Evolutionary conservation across 2,888 invertebrate genomes (phyloP).

Genomic region (Tipula vernalis): DNA sequence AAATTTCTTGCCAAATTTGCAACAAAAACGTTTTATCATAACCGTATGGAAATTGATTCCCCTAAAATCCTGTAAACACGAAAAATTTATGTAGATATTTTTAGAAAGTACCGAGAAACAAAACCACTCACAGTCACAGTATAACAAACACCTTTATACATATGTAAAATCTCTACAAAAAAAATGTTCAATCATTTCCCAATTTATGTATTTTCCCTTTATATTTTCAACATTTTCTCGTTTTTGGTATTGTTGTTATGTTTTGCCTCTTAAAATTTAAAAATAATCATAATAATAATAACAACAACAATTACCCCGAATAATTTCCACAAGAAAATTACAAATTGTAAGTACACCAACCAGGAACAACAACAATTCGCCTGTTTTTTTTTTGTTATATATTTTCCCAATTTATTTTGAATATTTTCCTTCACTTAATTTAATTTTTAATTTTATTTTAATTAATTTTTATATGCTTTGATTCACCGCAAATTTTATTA

Average conservation of each 20-base stretch:
- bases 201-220: background rate
- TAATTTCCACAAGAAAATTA: conserved; percentile 4
- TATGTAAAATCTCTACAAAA: background rate
- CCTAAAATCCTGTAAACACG: background rate
- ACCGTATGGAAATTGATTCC: background rate
- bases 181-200: background rate
- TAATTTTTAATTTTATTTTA: background rate
- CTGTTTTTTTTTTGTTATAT: background rate
- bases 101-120: background rate
- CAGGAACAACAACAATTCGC: background rate
- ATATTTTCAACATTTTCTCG: background rate
- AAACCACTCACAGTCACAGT: background rate
- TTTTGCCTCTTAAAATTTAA: conserved; percentile 4
- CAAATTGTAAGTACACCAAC: background rate
- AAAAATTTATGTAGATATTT: background rate
- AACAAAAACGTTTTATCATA: background rate
- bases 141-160: background rate
- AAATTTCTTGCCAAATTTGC: too few relatives aligned
- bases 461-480: background rate
- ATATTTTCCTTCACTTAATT: background rate
- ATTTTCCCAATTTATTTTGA: background rate
- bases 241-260: background rate
- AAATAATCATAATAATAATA: background rate
- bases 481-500: background rate
- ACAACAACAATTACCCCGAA: background rate